Conservation (phyloP, 2,113 vertebrate genomes). For the Cairina moschata region DNA sequence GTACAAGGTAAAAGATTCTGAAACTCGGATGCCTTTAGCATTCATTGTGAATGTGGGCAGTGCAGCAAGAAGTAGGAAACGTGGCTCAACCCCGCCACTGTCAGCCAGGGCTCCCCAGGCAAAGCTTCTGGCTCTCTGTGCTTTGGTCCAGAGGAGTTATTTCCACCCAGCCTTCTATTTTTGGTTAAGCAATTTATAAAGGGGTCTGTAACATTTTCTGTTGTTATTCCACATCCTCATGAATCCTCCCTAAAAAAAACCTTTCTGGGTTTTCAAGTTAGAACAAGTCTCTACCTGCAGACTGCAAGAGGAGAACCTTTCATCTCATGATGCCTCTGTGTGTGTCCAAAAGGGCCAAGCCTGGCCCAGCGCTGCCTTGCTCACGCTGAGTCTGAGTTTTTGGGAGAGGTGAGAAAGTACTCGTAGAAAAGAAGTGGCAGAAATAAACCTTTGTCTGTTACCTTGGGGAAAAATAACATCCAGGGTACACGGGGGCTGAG, state of each 20-base stretch:
- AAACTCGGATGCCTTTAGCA: background rate
- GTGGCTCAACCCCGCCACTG: background rate
- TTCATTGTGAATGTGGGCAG: background rate
- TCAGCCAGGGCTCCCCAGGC: background rate
- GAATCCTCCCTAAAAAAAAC: background rate
- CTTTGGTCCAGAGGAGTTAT: background rate
- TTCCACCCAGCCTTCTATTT: background rate
- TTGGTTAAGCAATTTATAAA: background rate
- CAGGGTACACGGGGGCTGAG: background rate
- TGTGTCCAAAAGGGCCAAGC: background rate
- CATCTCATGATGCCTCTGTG: background rate
- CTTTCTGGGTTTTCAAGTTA: background rate
- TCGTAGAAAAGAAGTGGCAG: background rate
- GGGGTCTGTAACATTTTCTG: background rate
- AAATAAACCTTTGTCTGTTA: background rate
- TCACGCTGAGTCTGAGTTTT: background rate
- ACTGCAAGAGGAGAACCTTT: background rate
- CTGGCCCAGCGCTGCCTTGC: background rate
- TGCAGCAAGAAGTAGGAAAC: background rate
- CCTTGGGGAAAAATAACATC: background rate
- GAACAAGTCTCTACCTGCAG: background rate
- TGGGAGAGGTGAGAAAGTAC: background rate
- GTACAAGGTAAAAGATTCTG: background rate
- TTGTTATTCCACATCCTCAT: background rate
- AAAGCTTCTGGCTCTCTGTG: background rate